Evolutionary conservation across 2,888 invertebrate genomes (phyloP).

Genomic region (Tortrix viridana): DNA sequence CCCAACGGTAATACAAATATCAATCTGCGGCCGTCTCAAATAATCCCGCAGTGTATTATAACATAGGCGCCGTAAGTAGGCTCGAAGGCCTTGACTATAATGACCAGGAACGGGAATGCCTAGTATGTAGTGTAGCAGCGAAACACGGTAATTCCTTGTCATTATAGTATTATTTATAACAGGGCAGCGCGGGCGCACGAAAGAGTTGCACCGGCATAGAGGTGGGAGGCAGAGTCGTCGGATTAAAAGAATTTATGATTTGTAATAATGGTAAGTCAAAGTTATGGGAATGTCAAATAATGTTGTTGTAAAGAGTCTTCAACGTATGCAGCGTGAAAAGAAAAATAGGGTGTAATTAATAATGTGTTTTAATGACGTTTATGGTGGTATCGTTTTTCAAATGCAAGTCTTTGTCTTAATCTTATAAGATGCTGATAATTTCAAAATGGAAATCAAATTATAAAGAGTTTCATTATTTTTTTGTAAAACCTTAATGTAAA

Average conservation of each 20-base stretch:
- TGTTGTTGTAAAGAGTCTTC: background rate
- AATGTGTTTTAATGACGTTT: no score
- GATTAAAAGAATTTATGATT: slow-evolving; percentile 30
- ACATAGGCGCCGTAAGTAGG: slow-evolving; percentile 51
- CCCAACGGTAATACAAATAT: background rate
- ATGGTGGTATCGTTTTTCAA: no score
- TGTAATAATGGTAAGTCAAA: background rate
- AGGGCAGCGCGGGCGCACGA: slow-evolving; percentile 59
- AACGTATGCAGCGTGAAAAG: background rate
- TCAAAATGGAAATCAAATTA: no score
- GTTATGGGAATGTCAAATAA: background rate
- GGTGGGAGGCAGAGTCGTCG: slow-evolving; percentile 47
- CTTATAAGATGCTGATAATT: no score
- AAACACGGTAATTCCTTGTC: slow-evolving; percentile 80
- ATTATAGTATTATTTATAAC: slow-evolving; percentile 82
- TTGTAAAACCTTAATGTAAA: no score
- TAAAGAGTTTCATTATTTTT: no score
- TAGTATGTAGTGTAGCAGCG: slow-evolving; percentile 67
- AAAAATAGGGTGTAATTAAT: background rate
- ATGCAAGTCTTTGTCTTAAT: no score
- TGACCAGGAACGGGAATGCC: slow-evolving; percentile 65
- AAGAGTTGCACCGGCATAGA: slow-evolving; percentile 56
- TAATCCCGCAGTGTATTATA: slow-evolving; percentile 25
- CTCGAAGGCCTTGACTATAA: slow-evolving; percentile 60
- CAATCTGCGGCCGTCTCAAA: slow-evolving; percentile 11